Evolutionary conservation across 2,888 invertebrate species (phyloP).

Genomic region (Pristionchus mayeri): DNA sequence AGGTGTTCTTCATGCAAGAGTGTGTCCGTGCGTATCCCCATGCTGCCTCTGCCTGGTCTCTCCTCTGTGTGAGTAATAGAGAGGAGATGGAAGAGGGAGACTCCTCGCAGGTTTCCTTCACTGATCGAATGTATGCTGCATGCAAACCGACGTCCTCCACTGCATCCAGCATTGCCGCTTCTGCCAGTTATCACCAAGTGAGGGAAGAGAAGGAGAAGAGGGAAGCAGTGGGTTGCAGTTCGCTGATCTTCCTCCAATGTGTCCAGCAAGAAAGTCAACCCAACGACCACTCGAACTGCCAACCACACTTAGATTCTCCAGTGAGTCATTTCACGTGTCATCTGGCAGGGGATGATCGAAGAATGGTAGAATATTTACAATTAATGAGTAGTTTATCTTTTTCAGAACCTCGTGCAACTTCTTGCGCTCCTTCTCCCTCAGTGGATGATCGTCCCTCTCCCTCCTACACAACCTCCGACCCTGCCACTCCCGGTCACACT

Average conservation of each 20-base stretch:
- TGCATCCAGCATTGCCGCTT: conserved; percentile 3
- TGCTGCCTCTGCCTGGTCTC: conserved; percentile 70
- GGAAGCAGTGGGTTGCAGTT: background rate
- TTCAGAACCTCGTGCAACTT: conserved; percentile 25
- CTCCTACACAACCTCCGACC: conserved; percentile 11
- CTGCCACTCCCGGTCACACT: background rate
- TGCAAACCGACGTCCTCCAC: conserved; percentile 49
- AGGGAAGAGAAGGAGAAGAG: background rate
- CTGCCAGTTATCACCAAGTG: conserved; percentile 33
- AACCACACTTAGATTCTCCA: background rate
- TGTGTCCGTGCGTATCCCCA: conserved; percentile 72
- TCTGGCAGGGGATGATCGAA: no score
- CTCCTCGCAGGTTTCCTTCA: conserved; percentile 57
- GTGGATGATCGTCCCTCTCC: background rate
- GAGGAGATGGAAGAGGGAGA: no score
- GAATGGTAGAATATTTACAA: background rate
- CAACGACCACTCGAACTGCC: conserved; percentile 5
- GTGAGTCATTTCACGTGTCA: background rate
- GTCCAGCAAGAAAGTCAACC: background rate
- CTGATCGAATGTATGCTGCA: conserved; percentile 61
- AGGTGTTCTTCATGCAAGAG: conserved; percentile 72
- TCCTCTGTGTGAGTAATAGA: conserved; percentile 54
- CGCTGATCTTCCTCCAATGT: background rate
- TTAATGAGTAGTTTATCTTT: background rate
- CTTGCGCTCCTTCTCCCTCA: background rate